A percentile compares a stretch with the other conserved stretches of the same genome.
phyloP scores from a whole-genome alignment of 2,113 vertebrate species.

The Megalops atlanticus region DNA sequence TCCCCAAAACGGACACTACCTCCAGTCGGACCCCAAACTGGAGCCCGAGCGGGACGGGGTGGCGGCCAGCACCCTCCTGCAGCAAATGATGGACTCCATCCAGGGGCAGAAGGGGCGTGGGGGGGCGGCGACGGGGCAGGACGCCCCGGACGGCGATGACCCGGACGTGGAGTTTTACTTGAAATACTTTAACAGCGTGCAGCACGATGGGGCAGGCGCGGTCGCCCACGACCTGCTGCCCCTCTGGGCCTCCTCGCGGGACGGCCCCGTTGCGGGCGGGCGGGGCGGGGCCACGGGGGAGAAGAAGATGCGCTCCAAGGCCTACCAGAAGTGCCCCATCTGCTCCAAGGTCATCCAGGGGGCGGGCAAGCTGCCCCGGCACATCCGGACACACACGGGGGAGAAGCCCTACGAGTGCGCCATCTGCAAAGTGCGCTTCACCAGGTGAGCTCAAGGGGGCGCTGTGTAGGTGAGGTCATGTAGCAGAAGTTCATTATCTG shows the following conservation, averaged over 20 bases:
- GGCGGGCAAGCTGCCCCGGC: constrained; percentile 88
- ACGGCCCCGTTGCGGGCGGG: constrained; percentile 42
- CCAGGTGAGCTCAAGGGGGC: constrained; percentile 64
- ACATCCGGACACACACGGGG: constrained; percentile 97
- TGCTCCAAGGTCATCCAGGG: constrained; percentile 97
- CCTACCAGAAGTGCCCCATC: constrained; percentile 99
- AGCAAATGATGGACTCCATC: constrained; percentile 93
- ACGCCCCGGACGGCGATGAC: constrained; percentile 71
- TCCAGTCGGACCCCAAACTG: constrained; percentile 65
- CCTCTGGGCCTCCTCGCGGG: constrained; percentile 74
- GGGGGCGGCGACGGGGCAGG: not conserved
- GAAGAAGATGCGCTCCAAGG: constrained; percentile 97
- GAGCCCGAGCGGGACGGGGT: constrained; percentile 72
- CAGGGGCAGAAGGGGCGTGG: constrained; percentile 72
- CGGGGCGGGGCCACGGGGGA: constrained; percentile 57
- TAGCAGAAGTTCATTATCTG: not conserved
- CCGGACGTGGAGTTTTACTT: constrained; percentile 97
- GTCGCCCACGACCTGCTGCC: constrained; percentile 76
- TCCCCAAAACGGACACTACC: constrained; percentile 80
- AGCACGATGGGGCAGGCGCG: constrained; percentile 66
- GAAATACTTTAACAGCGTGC: constrained; percentile 91
- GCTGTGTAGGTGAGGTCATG: not conserved
- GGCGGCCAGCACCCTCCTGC: constrained; percentile 88
- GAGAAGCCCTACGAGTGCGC: constrained; percentile 97
- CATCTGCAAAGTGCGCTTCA: constrained; percentile 86